A percentile compares a stretch with the other conserved stretches of the same genome.
phyloP scores from a whole-genome alignment of 2,888 invertebrate species.

The Caenorhabditis angaria region DNA sequence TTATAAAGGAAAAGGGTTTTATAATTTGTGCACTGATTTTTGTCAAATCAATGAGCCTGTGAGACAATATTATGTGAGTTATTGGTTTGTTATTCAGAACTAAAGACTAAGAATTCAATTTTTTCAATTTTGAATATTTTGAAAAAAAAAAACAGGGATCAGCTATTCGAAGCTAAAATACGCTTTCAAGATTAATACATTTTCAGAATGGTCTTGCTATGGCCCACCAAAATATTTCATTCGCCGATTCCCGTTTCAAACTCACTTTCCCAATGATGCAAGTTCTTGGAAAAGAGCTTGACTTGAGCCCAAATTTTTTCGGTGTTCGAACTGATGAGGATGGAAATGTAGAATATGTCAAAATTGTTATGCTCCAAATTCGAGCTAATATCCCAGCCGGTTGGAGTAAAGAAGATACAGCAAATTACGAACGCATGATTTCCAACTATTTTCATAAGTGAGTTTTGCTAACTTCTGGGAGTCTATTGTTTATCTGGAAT shows the following conservation, averaged over 20 bases:
- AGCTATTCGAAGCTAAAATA: too few relatives aligned
- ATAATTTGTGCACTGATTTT: constrained; percentile 64
- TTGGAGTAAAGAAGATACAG: constrained; percentile 60
- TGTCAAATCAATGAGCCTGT: constrained; percentile 67
- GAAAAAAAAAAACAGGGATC: neutral
- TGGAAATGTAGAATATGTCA: constrained; percentile 49
- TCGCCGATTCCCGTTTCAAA: constrained; percentile 43
- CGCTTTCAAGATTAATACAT: neutral
- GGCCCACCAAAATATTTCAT: constrained; percentile 29
- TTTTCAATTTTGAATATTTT: neutral
- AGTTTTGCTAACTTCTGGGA: constrained; percentile 8
- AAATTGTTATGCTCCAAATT: constrained; percentile 60
- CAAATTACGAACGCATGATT: constrained; percentile 56
- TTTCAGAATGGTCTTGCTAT: constrained; percentile 61
- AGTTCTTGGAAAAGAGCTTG: constrained; percentile 62
- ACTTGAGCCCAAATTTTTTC: constrained; percentile 67
- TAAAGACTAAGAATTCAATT: neutral
- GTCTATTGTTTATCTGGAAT: too few relatives aligned
- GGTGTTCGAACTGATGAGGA: constrained; percentile 53
- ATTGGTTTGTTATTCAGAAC: neutral
- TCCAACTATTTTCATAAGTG: constrained; percentile 60
- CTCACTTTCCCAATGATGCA: constrained; percentile 65
- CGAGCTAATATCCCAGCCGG: constrained; percentile 59
- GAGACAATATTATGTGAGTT: constrained; percentile 58
- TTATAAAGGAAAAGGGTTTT: constrained; percentile 52